Conservation (phyloP, 2,797 vertebrate genomes). For the Avahi laniger region DNA sequence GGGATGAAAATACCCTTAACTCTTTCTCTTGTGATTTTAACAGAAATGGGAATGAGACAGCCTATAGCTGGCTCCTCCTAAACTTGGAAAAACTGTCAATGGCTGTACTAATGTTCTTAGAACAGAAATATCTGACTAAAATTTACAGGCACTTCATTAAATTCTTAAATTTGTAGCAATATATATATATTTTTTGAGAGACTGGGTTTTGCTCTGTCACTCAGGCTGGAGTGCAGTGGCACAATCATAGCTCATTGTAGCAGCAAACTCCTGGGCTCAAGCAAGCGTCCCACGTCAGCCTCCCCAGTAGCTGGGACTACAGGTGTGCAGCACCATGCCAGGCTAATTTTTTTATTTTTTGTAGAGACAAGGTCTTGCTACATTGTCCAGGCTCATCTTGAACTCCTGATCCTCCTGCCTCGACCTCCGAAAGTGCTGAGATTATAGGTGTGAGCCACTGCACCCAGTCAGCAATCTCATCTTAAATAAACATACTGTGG, state of each 20-base stretch:
- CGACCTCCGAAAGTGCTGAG: not conserved
- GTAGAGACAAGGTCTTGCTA: not conserved
- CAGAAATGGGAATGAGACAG: not conserved
- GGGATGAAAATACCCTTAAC: constrained; percentile 3
- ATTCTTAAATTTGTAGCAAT: no score
- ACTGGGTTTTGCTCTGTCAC: not conserved
- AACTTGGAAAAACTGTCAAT: constrained; percentile 1
- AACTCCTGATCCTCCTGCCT: not conserved
- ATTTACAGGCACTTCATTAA: not conserved
- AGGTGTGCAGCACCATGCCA: not conserved
- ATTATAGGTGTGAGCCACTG: not conserved
- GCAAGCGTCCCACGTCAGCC: not conserved
- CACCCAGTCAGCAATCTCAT: not conserved
- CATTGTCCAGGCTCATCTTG: not conserved
- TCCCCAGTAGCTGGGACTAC: not conserved
- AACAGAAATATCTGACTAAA: constrained; percentile 38
- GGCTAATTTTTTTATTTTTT: not conserved
- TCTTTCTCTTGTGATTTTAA: not conserved
- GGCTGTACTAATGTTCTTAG: constrained; percentile 10
- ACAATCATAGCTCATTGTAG: not conserved
- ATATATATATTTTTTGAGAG: not conserved
- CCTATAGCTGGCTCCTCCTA: not conserved
- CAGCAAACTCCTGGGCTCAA: not conserved
- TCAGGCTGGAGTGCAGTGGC: not conserved
- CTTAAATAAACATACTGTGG: not conserved